These are phyloP conservation scores for Ectemnius cavifrons DNA, from an alignment of 2,888 invertebrate species.

Conservation along the genomic window DNA sequence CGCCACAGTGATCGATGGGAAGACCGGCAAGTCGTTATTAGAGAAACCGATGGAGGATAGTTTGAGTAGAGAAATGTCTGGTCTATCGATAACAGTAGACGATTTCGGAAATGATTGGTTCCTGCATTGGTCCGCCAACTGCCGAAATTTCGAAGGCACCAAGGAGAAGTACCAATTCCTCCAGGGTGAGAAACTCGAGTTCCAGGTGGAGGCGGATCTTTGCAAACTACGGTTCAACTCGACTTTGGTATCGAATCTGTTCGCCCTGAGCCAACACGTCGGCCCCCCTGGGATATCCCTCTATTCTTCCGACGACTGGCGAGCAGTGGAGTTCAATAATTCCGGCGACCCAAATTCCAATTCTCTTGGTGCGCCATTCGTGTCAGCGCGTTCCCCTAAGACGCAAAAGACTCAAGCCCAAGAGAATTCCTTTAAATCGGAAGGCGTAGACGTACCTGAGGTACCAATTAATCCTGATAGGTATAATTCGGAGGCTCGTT, in stretches of 20 bases:
- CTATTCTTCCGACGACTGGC: conserved; percentile 82
- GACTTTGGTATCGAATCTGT: conserved; percentile 83
- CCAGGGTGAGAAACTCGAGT: conserved; percentile 62
- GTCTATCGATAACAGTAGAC: conserved; percentile 81
- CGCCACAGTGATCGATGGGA: conserved; percentile 81
- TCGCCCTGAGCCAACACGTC: conserved; percentile 83
- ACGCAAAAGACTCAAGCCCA: conserved; percentile 42
- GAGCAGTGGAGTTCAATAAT: conserved; percentile 75
- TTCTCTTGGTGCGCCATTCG: conserved; percentile 63
- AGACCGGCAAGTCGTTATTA: conserved; percentile 81
- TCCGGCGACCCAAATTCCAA: conserved; percentile 79
- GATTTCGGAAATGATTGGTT: conserved; percentile 87
- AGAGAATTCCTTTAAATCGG: conserved; percentile 42
- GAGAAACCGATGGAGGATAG: conserved; percentile 81
- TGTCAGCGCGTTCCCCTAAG: conserved; percentile 64
- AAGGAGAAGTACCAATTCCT: conserved; percentile 80
- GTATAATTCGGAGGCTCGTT: conserved; percentile 37
- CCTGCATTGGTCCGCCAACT: conserved; percentile 88
- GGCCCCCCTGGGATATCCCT: conserved; percentile 86
- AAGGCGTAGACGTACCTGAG: conserved; percentile 35
- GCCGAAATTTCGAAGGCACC: conserved; percentile 78
- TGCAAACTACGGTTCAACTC: conserved; percentile 86
- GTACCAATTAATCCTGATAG: conserved; percentile 38
- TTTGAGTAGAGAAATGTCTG: conserved; percentile 82
- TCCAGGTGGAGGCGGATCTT: conserved; percentile 79